phyloP scores from a whole-genome alignment of 2,888 invertebrate species.

The Tholera decimalis region DNA sequence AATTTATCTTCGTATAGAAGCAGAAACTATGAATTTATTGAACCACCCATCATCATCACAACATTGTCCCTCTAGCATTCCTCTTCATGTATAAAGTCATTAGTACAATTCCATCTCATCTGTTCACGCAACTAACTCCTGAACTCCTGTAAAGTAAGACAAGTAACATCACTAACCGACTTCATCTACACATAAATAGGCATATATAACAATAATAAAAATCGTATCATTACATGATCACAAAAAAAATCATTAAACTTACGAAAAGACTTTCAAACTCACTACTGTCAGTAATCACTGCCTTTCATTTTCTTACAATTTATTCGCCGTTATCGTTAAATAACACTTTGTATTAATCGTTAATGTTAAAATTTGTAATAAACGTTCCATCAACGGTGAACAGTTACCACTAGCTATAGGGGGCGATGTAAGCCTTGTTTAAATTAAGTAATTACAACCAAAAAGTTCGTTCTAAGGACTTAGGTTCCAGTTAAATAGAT shows the following conservation, averaged over 20 bases:
- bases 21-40: constrained; percentile 40
- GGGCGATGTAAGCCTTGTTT: constrained; percentile 81
- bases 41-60: constrained; percentile 38
- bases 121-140: constrained; percentile 38
- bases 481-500: constrained; percentile 86
- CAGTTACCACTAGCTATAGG: constrained; percentile 89
- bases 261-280: constrained; percentile 73
- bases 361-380: constrained; percentile 86
- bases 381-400: constrained; percentile 91
- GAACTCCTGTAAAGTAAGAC: constrained; percentile 30
- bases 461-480: constrained; percentile 91
- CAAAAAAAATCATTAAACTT: constrained; percentile 47
- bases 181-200: constrained; percentile 42
- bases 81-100: constrained; percentile 40
- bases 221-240: constrained; percentile 48
- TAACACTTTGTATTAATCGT: constrained; percentile 83
- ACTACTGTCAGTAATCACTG: constrained; percentile 84
- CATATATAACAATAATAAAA: constrained; percentile 49
- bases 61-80: constrained; percentile 61
- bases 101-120: constrained; percentile 33
- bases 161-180: constrained; percentile 41
- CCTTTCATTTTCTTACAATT: constrained; percentile 78
- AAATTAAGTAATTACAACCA: constrained; percentile 90
- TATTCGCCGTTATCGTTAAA: constrained; percentile 83
- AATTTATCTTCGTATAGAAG: constrained; percentile 31